Evolutionary conservation across 1,140 invertebrate species (phyloP), one percentile per base, ranked within the genome.

Genomic region (Drusus annulatus): DNA sequence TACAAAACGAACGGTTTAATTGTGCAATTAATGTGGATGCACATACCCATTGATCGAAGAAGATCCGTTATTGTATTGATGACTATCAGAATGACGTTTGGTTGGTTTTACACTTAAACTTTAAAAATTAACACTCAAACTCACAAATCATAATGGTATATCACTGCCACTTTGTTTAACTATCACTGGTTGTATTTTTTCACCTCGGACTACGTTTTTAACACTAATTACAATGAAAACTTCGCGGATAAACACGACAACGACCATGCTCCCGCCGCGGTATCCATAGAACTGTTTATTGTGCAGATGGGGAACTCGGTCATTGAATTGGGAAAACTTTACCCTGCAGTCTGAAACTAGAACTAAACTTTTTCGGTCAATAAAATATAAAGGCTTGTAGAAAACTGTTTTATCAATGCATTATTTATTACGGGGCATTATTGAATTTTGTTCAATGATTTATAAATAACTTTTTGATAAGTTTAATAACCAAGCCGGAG

Each of bases 221-320:
- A 45, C 74, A 76, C 60, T 76, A 45, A 50, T 23, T 58, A 75
- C 28, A 21, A 45, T 6, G 21, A 62, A 76, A 76, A 76, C 58
- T 63, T 16, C 36, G 74, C 17, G 58, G n/a, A 50, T 63, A 76
- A 63, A 62, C 28, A 76, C 74, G 8, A 63, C 28, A 63, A 19
- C 13, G 17, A 23, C 56, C 17, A 23, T n/a, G n/a, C 74, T 76
- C 56, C 60, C 56, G 36, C 74, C 31, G 36, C 56, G 36, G 58
- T 21, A 62, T 76, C 74, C 74, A 76, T 76, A 76, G 74, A 76
- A 76, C 74, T 76, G 60, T 23, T 50, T 50, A 36, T 76, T 23
- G 62, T 51, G 21, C 28, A 76, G 45, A 76, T 62, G 15, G 58
- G 8, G 36, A 45, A 45, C 8, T 45, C 36, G 36, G 10, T 45